These are phyloP conservation scores for Capromys pilorides DNA, from an alignment of 2,797 vertebrate species.

Conservation along the genomic window DNA sequence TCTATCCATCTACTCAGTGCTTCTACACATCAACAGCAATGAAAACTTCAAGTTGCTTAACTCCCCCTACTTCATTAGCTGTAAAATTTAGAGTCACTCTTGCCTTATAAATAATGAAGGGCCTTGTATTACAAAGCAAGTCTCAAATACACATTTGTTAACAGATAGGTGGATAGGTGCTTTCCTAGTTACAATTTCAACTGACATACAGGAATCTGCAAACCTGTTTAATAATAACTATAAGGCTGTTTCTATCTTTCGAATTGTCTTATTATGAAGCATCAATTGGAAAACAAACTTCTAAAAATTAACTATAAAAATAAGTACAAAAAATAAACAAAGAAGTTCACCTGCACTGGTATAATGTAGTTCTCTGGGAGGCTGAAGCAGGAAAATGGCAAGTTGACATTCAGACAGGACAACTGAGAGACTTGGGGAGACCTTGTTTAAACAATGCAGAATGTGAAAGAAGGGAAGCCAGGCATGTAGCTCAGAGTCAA, in stretches of 20 bases:
- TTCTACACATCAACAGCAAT: neutral
- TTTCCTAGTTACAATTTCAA: slow-evolving; percentile 28
- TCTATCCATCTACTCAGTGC: neutral
- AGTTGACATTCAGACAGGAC: neutral
- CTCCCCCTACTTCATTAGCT: neutral
- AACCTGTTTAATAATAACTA: slow-evolving; percentile 32
- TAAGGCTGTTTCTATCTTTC: neutral
- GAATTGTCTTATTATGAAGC: neutral
- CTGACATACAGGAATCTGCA: neutral
- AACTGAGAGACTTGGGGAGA: neutral
- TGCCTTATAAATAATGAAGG: neutral
- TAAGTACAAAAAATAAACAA: neutral
- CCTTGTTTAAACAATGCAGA: neutral
- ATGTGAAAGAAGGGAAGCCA: neutral
- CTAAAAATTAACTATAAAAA: slow-evolving; percentile 19
- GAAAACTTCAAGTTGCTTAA: neutral
- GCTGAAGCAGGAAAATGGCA: neutral
- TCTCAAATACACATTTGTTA: neutral
- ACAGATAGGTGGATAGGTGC: neutral
- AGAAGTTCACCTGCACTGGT: neutral
- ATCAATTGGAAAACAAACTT: neutral
- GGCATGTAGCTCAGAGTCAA: neutral
- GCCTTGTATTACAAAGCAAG: neutral
- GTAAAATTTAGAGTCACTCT: neutral
- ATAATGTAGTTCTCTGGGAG: neutral